These are phyloP conservation scores for Agraylea sexmaculata DNA, from an alignment of 1,140 invertebrate genomes.

Conservation along the genomic window DNA sequence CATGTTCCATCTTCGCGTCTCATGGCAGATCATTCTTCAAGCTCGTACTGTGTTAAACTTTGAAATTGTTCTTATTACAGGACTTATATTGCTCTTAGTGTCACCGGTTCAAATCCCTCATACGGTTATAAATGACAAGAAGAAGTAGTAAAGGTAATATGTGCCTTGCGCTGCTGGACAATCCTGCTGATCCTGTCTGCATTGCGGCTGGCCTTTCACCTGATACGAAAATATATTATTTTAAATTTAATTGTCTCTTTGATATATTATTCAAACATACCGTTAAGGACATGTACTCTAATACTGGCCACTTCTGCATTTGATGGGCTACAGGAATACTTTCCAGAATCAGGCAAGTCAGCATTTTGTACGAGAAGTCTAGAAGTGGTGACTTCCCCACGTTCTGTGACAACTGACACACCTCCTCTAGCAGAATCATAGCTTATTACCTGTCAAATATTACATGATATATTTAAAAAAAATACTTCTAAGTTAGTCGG, in stretches of 20 bases:
- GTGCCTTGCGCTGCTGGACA: slow-evolving; percentile 47
- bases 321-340: slow-evolving; percentile 82
- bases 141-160: slow-evolving; percentile 42
- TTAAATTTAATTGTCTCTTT: background rate
- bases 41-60: no score
- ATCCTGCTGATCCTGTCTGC: slow-evolving; percentile 73
- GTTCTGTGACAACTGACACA: slow-evolving; percentile 83
- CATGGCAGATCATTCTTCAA: no score
- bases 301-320: slow-evolving; percentile 81
- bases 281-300: slow-evolving; percentile 79
- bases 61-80: no score
- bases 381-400: slow-evolving; percentile 78
- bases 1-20: no score
- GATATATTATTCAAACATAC: slow-evolving; percentile 41
- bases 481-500: background rate
- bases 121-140: slow-evolving; percentile 35
- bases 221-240: slow-evolving; percentile 27
- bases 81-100: no score
- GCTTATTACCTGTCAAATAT: slow-evolving; percentile 65
- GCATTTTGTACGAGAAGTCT: slow-evolving; percentile 83
- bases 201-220: slow-evolving; percentile 79
- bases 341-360: slow-evolving; percentile 72
- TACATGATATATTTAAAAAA: background rate
- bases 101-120: slow-evolving; percentile 18
- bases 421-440: slow-evolving; percentile 84